phyloP scores from a whole-genome alignment of 2,113 vertebrate species.

The Microtus montanus region DNA sequence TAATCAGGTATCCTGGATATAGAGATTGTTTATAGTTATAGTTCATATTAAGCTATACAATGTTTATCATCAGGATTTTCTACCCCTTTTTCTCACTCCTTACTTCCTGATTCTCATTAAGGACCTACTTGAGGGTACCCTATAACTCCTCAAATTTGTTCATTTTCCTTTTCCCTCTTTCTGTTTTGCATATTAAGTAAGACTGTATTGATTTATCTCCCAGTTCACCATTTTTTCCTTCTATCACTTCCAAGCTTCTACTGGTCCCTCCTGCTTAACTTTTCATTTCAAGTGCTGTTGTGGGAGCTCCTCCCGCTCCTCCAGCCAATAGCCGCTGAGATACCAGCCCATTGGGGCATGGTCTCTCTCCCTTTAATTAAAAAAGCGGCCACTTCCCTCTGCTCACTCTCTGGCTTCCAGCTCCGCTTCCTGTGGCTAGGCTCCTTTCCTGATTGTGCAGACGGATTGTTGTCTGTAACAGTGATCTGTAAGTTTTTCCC shows the following conservation, averaged over 20 bases:
- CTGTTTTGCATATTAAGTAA: background rate
- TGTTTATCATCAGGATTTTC: background rate
- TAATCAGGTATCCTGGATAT: background rate
- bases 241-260: background rate
- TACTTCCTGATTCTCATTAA: background rate
- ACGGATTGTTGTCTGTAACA: too few relatives aligned
- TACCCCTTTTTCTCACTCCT: background rate
- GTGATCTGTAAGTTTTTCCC: too few relatives aligned
- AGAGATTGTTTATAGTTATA: background rate
- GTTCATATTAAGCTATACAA: background rate
- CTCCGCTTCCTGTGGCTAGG: too few relatives aligned
- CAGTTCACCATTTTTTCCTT: conserved; percentile 14
- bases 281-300: background rate
- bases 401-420: too few relatives aligned
- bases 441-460: too few relatives aligned
- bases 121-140: background rate
- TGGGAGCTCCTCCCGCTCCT: too few relatives aligned
- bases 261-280: background rate
- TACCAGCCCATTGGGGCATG: too few relatives aligned
- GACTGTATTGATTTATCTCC: background rate
- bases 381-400: too few relatives aligned
- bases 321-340: too few relatives aligned
- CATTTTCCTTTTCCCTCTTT: background rate
- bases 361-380: too few relatives aligned
- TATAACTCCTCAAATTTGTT: background rate